Evolutionary conservation across 2,797 vertebrate genomes (phyloP).

Genomic region (Prionace glauca): DNA sequence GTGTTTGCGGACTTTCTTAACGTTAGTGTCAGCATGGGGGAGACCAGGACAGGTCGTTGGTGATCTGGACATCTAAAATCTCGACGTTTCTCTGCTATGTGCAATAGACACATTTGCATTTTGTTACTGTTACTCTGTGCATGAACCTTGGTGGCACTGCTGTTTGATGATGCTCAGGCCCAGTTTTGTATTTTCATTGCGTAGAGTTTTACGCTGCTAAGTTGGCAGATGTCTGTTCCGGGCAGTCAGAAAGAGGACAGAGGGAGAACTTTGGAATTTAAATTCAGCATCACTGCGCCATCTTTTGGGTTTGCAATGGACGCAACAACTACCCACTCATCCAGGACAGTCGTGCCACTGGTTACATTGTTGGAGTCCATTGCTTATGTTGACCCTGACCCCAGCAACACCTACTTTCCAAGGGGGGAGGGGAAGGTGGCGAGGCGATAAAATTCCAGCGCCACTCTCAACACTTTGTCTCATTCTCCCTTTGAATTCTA

Average conservation of each 20-base stretch:
- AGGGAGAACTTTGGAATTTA: neutral
- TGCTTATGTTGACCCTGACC: neutral
- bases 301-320: neutral
- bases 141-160: neutral
- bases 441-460: no score
- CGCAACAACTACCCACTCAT: neutral
- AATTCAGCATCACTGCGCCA: neutral
- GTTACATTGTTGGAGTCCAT: neutral
- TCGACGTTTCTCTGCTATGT: neutral
- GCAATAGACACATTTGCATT: neutral
- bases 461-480: no score
- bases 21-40: no score
- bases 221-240: neutral
- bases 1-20: no score
- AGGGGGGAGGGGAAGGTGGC: no score
- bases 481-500: no score
- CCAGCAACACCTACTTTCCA: no score
- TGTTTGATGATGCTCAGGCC: neutral
- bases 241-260: neutral
- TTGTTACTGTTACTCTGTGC: neutral
- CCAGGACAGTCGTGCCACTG: neutral
- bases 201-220: neutral
- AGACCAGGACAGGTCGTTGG: no score
- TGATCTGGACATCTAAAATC: no score
- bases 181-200: neutral